These are phyloP conservation scores for Palloptera scutellata DNA, from an alignment of 2,888 invertebrate species.

Conservation along the genomic window DNA sequence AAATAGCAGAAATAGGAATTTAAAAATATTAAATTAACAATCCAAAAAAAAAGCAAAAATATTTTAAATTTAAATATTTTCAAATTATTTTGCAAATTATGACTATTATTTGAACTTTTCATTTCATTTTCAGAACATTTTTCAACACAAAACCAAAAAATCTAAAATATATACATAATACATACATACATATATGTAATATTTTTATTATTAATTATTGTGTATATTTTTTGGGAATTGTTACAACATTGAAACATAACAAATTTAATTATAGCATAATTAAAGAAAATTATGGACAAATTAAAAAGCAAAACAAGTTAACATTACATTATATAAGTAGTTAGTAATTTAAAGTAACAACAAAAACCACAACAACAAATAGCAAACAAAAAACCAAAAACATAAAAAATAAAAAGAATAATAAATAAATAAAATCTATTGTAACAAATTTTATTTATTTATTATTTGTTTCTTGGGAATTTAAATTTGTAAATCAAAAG, in stretches of 20 bases:
- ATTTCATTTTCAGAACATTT: no score
- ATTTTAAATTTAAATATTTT: no score
- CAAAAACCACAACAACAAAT: constrained; percentile 37
- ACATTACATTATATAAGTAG: constrained; percentile 63
- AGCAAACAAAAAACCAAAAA: constrained; percentile 28
- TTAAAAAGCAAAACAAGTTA: constrained; percentile 63
- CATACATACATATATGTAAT: constrained; percentile 26
- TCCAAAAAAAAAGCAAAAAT: no score
- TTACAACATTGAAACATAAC: constrained; percentile 21
- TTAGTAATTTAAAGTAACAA: constrained; percentile 59
- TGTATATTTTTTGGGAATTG: constrained; percentile 53
- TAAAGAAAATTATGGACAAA: constrained; percentile 54
- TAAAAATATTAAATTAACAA: no score
- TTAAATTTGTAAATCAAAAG: no score
- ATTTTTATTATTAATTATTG: constrained; percentile 55
- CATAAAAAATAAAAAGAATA: constrained; percentile 6
- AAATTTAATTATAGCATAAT: constrained; percentile 37
- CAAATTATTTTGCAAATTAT: no score
- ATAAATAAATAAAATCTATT: constrained; percentile 23
- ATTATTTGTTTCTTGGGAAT: not conserved
- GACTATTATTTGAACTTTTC: no score
- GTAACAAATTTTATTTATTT: constrained; percentile 17
- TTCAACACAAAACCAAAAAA: no score
- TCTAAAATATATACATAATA: no score
- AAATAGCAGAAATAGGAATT: no score